phyloP scores from a whole-genome alignment of 2,797 vertebrate genomes.

The Microcaecilia unicolor region DNA sequence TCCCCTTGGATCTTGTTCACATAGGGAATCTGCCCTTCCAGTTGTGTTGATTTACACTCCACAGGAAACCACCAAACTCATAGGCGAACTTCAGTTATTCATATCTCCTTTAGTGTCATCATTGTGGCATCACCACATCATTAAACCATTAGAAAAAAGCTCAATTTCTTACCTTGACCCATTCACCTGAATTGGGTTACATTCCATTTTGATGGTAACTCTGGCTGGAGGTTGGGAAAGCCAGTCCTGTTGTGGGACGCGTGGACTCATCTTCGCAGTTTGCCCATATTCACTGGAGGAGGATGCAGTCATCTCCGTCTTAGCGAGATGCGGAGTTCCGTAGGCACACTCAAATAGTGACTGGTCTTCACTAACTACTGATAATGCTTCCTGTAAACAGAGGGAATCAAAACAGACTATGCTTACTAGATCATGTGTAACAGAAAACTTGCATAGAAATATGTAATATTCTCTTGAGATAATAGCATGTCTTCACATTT shows the following conservation, averaged over 20 bases:
- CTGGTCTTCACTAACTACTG: slow-evolving; percentile 82
- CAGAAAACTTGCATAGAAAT: not conserved
- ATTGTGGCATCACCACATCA: slow-evolving; percentile 17
- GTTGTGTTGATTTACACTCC: no score
- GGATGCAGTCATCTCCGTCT: slow-evolving; percentile 76
- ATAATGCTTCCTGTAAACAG: slow-evolving; percentile 65
- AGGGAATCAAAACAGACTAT: not conserved
- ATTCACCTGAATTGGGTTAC: slow-evolving; percentile 68
- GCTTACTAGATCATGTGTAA: no score
- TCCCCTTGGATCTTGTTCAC: no score
- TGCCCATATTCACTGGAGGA: slow-evolving; percentile 75
- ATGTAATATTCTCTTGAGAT: no score
- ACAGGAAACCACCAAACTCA: no score
- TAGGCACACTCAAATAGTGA: slow-evolving; percentile 77
- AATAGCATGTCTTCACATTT: no score
- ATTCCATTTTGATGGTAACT: slow-evolving; percentile 82
- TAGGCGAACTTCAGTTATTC: no score
- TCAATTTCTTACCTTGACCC: slow-evolving; percentile 60
- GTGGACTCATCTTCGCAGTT: slow-evolving; percentile 73
- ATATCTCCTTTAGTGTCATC: slow-evolving; percentile 13
- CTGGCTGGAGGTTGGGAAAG: slow-evolving; percentile 61
- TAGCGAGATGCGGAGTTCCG: slow-evolving; percentile 64
- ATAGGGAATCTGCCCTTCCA: no score
- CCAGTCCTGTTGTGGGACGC: slow-evolving; percentile 76
- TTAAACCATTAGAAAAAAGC: not conserved